Evolutionary conservation across 2,888 invertebrate species (phyloP), one percentile per base, ranked within the genome.

Genomic region (Lasioglossum marginatum): DNA sequence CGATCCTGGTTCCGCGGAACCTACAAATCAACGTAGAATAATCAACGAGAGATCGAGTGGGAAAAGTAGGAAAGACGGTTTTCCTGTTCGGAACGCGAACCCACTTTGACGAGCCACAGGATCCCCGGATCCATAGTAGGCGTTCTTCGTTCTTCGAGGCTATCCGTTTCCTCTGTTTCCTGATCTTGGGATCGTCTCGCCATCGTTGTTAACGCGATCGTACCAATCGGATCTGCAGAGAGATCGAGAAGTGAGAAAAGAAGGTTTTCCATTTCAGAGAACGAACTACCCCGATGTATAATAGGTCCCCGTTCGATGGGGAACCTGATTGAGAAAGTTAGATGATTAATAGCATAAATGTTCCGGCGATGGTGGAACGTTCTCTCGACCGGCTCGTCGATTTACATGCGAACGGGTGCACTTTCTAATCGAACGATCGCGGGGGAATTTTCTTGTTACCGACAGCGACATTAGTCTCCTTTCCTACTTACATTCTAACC

Each of bases 391-490:
- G 23, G n/a, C n/a, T 40, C 40, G 63, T 60, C 57, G 60, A 63
- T 79, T 83, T 79, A 45, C 81, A 79, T 88, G 89, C 88, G 52
- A 86, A 52, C 74, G 88, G 81, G 81, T 89, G 82, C 89, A 91
- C 90, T 91, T 91, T 91, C 90, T 84, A 91, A 87, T 87, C 87
- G 88, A 79, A 87, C 81, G 76, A 83, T 82, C 78, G 66, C 77
- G 40, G 81, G 88, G 82, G 83, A 81, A 87, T 91, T 87, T 91
- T 87, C 88, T 86, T 84, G 82, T 86, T 91, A 90, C 91, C 88
- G 87, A 87, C 87, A 87, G 83, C 89, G 86, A 89, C 85, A 87
- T 87, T 91, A 91, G 91, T 91, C 90, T 91, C 87, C 83, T 91
- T 91, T 86, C 90, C 91, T 91, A 91, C 90, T 91, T 91, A 88